Conservation (phyloP, 2,888 invertebrate genomes). For the Lamellibrachia satsuma region DNA sequence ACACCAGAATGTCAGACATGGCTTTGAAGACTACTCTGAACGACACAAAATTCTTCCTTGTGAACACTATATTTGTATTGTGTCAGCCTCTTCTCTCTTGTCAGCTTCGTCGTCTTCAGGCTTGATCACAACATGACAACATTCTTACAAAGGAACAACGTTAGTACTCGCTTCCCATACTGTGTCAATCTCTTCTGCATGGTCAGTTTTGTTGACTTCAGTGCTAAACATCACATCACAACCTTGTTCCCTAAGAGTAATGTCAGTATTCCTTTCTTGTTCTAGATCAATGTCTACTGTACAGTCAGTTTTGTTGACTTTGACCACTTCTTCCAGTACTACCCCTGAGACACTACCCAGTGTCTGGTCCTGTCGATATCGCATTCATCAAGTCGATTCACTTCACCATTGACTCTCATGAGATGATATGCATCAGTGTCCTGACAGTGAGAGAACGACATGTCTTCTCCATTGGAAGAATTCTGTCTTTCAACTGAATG, state of each 20-base stretch:
- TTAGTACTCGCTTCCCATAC: neutral
- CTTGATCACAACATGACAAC: neutral
- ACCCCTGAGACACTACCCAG: neutral
- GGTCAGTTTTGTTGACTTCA: neutral
- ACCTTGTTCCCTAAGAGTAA: neutral
- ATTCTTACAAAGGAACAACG: neutral
- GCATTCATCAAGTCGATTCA: neutral
- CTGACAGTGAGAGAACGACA: neutral
- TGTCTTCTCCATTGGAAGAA: neutral
- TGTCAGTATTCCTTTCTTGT: neutral
- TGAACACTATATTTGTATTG: neutral
- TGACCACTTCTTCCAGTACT: neutral
- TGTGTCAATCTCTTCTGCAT: neutral
- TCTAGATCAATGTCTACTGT: neutral
- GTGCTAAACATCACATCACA: neutral
- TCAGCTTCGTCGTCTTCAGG: neutral
- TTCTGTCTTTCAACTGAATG: neutral
- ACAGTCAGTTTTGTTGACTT: neutral
- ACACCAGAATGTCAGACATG: neutral
- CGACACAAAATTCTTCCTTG: neutral
- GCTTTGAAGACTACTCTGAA: neutral
- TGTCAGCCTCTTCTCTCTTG: neutral
- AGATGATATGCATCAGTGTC: neutral
- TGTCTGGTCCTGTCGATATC: neutral
- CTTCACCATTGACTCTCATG: neutral